A percentile compares a stretch with the other conserved stretches of the same genome.
Evolutionary conservation across 1,140 invertebrate species (phyloP).

Genomic region (Dinoponera quadriceps): DNA sequence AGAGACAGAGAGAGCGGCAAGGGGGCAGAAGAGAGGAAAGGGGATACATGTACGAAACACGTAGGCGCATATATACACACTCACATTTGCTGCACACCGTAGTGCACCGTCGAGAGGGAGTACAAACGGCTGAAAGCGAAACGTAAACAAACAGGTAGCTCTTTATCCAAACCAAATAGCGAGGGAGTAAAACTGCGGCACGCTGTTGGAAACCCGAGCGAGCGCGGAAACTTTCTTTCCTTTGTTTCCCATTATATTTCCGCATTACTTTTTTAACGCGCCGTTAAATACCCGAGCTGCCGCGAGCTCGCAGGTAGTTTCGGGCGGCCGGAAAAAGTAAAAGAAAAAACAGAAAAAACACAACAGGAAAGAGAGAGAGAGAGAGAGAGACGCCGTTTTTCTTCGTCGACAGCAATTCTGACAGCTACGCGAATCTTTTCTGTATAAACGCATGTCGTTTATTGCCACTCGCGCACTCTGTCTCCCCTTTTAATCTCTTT

Average conservation of each 20-base stretch:
- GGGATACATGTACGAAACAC: slow-evolving; percentile 29
- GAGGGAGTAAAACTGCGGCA: slow-evolving; percentile 73
- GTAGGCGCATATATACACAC: slow-evolving; percentile 16
- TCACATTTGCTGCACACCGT: slow-evolving; percentile 50
- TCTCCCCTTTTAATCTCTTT: slow-evolving; percentile 25
- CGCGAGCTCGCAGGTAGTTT: slow-evolving; percentile 66
- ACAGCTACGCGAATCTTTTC: slow-evolving; percentile 39
- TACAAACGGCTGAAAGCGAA: slow-evolving; percentile 76
- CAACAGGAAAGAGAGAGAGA: neutral
- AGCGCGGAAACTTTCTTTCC: slow-evolving; percentile 73
- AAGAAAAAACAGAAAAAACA: neutral
- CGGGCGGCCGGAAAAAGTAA: slow-evolving; percentile 22
- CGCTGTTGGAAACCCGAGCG: slow-evolving; percentile 55
- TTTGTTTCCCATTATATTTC: slow-evolving; percentile 72
- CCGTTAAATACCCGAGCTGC: slow-evolving; percentile 73
- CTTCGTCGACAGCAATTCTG: slow-evolving; percentile 39
- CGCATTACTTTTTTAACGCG: slow-evolving; percentile 72
- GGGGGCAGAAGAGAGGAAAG: slow-evolving; percentile 4
- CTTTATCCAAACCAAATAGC: slow-evolving; percentile 77
- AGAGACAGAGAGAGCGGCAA: neutral
- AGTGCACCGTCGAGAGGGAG: slow-evolving; percentile 68
- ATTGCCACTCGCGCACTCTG: slow-evolving; percentile 29
- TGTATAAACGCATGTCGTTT: slow-evolving; percentile 44
- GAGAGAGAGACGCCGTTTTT: slow-evolving; percentile 17
- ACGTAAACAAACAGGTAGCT: slow-evolving; percentile 79